A percentile compares a stretch with the other conserved stretches of the same genome.
Conservation (phyloP, 2,888 invertebrate species). For the Mimas tiliae region DNA sequence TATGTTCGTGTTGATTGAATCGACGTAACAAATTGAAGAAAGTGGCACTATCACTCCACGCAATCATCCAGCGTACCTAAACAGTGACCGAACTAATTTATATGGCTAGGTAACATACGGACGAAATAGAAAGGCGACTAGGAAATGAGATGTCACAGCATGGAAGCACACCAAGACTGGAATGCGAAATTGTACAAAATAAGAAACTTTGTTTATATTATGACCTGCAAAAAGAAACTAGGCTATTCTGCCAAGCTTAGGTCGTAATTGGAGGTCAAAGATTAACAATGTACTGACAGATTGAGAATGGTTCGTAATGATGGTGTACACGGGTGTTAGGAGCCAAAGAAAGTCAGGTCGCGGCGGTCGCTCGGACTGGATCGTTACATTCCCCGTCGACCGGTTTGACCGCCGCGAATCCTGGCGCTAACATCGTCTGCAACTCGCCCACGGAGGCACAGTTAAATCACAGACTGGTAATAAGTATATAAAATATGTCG, state of each 20-base stretch:
- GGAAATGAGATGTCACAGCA: constrained; percentile 8
- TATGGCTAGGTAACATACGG: constrained; percentile 17
- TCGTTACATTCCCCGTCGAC: constrained; percentile 70
- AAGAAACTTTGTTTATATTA: background rate
- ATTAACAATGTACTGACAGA: constrained; percentile 8
- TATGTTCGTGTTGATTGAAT: constrained; percentile 36
- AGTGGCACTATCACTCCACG: constrained; percentile 32
- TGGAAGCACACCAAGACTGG: too few relatives aligned
- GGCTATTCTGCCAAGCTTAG: background rate
- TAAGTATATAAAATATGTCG: background rate
- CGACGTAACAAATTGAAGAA: constrained; percentile 41
- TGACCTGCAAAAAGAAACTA: background rate
- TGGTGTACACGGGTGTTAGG: constrained; percentile 41
- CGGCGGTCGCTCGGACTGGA: constrained; percentile 68
- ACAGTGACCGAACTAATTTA: constrained; percentile 25
- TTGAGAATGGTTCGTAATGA: constrained; percentile 31
- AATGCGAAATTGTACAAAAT: background rate
- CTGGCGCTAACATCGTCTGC: constrained; percentile 62
- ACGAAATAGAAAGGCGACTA: constrained; percentile 23
- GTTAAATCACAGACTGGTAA: constrained; percentile 5
- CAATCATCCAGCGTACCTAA: constrained; percentile 26
- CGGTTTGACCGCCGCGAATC: constrained; percentile 81
- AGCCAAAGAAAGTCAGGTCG: constrained; percentile 73
- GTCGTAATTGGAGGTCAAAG: constrained; percentile 1
- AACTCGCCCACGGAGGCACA: constrained; percentile 36